Evolutionary conservation across 1,140 invertebrate species (phyloP).

Genomic region (Halictus rubicundus): DNA sequence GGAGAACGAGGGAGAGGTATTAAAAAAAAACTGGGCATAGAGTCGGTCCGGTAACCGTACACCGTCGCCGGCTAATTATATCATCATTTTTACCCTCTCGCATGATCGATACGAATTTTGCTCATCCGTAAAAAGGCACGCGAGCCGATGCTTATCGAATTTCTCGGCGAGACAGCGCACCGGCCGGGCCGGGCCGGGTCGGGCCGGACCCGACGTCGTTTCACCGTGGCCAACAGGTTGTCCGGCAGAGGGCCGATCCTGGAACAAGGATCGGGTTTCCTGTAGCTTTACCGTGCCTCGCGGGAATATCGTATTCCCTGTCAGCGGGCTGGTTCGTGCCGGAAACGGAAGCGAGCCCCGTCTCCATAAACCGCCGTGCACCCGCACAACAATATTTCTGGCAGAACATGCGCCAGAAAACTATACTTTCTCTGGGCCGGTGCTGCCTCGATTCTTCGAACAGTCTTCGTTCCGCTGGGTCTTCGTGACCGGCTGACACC

Average conservation of each 20-base stretch:
- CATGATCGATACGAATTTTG: conserved; percentile 39
- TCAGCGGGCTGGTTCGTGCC: conserved; percentile 9
- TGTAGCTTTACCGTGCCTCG: conserved; percentile 2
- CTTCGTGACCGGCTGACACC: no score
- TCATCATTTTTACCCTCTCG: conserved; percentile 6
- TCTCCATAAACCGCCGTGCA: not conserved
- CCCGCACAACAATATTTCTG: not conserved
- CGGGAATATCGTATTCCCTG: conserved; percentile 45
- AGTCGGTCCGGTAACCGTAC: conserved; percentile 10
- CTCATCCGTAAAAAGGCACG: conserved; percentile 32
- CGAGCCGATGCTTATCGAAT: conserved; percentile 31
- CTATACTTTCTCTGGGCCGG: no score
- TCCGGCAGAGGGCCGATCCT: conserved; percentile 10
- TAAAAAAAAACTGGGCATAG: not conserved
- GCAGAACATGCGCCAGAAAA: not conserved
- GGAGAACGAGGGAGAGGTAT: not conserved
- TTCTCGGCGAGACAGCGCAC: conserved; percentile 3
- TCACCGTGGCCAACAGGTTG: conserved; percentile 43
- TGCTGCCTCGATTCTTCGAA: not conserved
- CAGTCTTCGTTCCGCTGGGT: not conserved
- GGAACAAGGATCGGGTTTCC: conserved; percentile 50
- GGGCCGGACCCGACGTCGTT: not conserved
- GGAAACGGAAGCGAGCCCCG: conserved; percentile 50
- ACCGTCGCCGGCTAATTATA: conserved; percentile 28
- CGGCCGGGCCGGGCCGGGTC: no score